Base-by-base conservation (phyloP, 2,113 vertebrate genomes). In the Glaucidium brasilianum region DNA sequence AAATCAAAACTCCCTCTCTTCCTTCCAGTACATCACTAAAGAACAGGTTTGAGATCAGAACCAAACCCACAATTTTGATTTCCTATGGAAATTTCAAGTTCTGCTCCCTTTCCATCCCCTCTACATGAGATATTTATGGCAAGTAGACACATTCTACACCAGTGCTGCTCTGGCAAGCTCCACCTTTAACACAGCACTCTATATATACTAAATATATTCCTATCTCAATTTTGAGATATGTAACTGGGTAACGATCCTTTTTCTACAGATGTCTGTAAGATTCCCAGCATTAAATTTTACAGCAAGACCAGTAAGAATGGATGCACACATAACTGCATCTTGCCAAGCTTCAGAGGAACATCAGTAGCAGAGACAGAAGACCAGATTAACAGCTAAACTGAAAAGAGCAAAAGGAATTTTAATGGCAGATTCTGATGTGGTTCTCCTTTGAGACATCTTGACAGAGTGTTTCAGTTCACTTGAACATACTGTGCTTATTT, bases 111-210 rank as follows among this genome's bases (percentile, higher is more conserved):
- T 43, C 34, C 7, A 2, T 50, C 41, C 2, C 2, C 15, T 4
- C 15, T 62, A 20, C 1, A 3, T 10, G 35, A 45, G 3, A 55
- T 37, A n/a, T 45, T 49, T 45, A 87, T 5, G 16, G 81, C 3
- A 32, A 53, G 20, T 12, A 49, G 45, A 0, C 13, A 56, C 3
- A 4, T 35, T 78, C 56, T 41, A 60, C 32, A 34, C 5, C 1
- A 5, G 21, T 0, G 0, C 18, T 7, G 4, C 34, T 67, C 53
- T 47, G 29, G 32, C 15, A 90, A 87, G 62, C 20, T 72, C 13
- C 56, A 66, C 9, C 30, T 73, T 64, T 80, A 91, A 58, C 10
- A 49, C 10, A 41, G 15, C 18, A 41, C 20, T 62, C 29, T 12
- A 2, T 16, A 35, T 3, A 5, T 10, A 78, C 3, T 6, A 67